Percentiles rank a stretch among this genome's conserved stretches.
phyloP scores from a whole-genome alignment of 1,140 invertebrate genomes.

The Neuroterus valhalla region DNA sequence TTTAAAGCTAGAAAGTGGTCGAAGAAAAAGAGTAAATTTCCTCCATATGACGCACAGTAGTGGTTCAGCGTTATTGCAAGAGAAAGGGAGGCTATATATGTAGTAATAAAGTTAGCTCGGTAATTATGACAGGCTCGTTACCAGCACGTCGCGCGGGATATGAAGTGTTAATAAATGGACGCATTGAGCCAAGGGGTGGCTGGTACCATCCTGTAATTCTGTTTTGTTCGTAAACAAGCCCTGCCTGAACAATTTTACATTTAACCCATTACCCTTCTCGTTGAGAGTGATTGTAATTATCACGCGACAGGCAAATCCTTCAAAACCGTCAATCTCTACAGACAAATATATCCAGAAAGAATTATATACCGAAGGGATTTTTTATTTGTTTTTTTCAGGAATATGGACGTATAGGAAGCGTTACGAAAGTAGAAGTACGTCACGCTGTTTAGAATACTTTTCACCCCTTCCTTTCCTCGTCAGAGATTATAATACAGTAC shows the following conservation, averaged over 20 bases:
- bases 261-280: constrained; percentile 54
- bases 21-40: background rate
- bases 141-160: constrained; percentile 70
- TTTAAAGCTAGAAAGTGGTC: background rate
- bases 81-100: constrained; percentile 45
- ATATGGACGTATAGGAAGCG: background rate
- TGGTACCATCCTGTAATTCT: constrained; percentile 66
- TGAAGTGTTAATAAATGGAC: constrained; percentile 73
- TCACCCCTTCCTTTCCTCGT: no score
- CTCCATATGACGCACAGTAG: background rate
- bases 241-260: constrained; percentile 38
- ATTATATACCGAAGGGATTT: background rate
- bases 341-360: background rate
- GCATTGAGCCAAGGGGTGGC: constrained; percentile 68
- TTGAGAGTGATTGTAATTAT: constrained; percentile 53
- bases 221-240: constrained; percentile 60
- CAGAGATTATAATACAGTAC: no score
- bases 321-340: constrained; percentile 4
- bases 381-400: background rate
- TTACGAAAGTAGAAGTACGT: no score
- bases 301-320: constrained; percentile 23
- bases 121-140: constrained; percentile 75
- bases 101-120: constrained; percentile 70
- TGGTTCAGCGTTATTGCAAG: constrained; percentile 3
- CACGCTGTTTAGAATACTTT: no score